Evolutionary conservation across 2,797 vertebrate genomes (phyloP).

Genomic region (Meriones psammophilus): DNA sequence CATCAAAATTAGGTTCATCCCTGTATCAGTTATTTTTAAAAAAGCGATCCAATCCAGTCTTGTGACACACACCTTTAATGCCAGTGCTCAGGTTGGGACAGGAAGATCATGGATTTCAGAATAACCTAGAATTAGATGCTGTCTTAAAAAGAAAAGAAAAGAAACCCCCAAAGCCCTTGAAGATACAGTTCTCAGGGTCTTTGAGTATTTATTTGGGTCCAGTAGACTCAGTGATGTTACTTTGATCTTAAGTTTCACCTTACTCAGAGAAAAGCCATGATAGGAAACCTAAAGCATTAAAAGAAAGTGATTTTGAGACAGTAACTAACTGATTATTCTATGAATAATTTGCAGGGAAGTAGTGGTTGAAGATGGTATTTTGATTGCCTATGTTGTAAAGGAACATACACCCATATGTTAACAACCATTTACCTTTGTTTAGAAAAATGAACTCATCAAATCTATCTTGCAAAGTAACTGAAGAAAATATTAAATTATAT

Average conservation of each 20-base stretch:
- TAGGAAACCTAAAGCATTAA: neutral
- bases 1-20: neutral
- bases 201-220: neutral
- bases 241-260: constrained; percentile 35
- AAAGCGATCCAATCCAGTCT: neutral
- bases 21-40: neutral
- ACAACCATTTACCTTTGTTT: neutral
- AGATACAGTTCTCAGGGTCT: neutral
- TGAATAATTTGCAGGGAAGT: neutral
- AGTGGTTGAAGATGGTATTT: neutral
- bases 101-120: neutral
- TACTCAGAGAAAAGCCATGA: neutral
- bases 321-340: neutral
- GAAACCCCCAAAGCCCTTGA: neutral
- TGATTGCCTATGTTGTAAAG: neutral
- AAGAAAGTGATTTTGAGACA: neutral
- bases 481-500: constrained; percentile 37
- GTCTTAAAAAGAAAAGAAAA: neutral
- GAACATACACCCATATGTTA: neutral
- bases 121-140: neutral
- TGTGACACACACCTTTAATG: neutral
- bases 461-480: neutral
- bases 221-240: neutral
- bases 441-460: constrained; percentile 6
- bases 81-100: neutral